Evolutionary conservation across 2,888 invertebrate species (phyloP), one percentile per base, ranked within the genome.

Genomic region (Microctonus brassicae): DNA sequence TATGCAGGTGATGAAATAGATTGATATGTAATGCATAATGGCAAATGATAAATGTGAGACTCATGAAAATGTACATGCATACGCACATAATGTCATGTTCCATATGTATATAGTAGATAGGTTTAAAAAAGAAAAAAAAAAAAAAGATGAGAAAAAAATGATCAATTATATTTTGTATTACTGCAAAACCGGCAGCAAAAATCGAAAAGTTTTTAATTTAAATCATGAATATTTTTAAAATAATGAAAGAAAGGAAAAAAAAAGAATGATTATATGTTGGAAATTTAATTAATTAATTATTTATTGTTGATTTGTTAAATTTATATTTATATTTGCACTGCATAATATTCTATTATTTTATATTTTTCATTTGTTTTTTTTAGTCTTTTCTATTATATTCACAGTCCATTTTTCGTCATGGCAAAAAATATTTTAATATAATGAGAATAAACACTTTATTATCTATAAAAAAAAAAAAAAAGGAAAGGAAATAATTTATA

Each of bases 21-120:
- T 72, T 76, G 76, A n/a, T 80, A 80, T 78, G 74, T 74, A 67
- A 66, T 66, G 66, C 52, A 55, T 67, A 58, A 67, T 53, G 73
- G 75, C 73, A 77, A 79, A 72, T 79, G 77, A 76, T 75, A 78
- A 77, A 78, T 78, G 79, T 77, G 79, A 79, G 80, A 80, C 80
- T 80, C 63, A 63, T n/a, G 55, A 53, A 61, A 62, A 61, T 69
- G 81, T 77, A 81, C 79, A 82, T 83, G 84, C 85, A 85, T 84
- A 84, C 83, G 84, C 83, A 83, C 84, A 83, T 83, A 84, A 81
- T 77, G 81, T 84, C 82, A 84, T 81, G 83, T 86, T 84, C 85
- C 82, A 84, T 81, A 84, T 86, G 85, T 86, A 86, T 82, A 86
- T 86, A 86, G 83, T 86, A 86, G 86, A 82, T 86, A 87, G 86